Evolutionary conservation across 2,888 invertebrate species (phyloP), one percentile per base, ranked within the genome.

Genomic region (Drosophila ezoana): DNA sequence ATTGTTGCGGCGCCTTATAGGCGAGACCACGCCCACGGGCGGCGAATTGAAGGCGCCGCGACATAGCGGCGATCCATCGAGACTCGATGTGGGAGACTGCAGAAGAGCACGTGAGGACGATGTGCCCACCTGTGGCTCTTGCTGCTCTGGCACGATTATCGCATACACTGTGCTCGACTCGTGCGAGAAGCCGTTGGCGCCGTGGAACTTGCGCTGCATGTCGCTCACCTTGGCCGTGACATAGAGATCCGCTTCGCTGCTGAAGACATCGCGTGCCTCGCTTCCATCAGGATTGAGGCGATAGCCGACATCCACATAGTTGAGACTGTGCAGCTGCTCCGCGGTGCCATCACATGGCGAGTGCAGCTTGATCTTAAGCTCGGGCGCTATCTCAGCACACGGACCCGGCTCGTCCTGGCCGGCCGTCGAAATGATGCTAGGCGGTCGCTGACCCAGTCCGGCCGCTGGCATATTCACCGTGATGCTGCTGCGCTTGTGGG

Each of bases 341-440:
- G 70, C 71, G 54, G 4, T 41, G 8, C n/a, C 89, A 48, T 89
- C 90, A 66, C 90, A 90, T 9, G 44, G 35, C 3, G 91, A 84
- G 69, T 91, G 90, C 8, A 94, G 90, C 61, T 94, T 93, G 69
- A 90, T 85, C 73, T 91, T 90, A 11, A 94, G 90, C 62, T 94
- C 93, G 66, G 95, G 95, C 69, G 94, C 48, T 35, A 10, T 35
- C 48, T 10, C 28, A 94, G 23, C 95, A 95, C 91, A 95, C 95
- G 92, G 95, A 56, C 95, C 95, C 2, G 18, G 18, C 81, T 95
- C 95, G 91, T 95, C 95, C 20, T 94, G 94, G 49, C 90, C 91
- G 38, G 87, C 72, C 77, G 94, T 94, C n/a, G 96, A 95, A 52
- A 96, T 94, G 67, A 95, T 94, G 72, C 96, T 96, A 13, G 95